Evolutionary conservation across 2,888 invertebrate species (phyloP).

Genomic region (Abrostola triplasia): DNA sequence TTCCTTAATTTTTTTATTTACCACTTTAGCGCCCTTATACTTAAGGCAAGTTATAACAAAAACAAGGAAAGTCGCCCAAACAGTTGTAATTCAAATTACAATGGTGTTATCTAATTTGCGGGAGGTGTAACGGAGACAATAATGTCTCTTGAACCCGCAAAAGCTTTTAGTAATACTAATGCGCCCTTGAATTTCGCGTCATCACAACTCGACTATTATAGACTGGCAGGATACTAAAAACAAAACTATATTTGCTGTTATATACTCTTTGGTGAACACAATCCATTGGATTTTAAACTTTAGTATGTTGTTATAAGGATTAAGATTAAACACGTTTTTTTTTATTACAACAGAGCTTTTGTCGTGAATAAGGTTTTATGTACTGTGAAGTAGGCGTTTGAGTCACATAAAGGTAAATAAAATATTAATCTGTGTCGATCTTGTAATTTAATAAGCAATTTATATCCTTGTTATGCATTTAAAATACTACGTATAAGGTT

Average conservation of each 20-base stretch:
- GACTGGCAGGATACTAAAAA: slow-evolving; percentile 25
- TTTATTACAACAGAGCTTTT: slow-evolving; percentile 3
- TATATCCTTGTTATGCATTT: slow-evolving; percentile 13
- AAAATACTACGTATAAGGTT: not conserved
- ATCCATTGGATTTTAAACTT: slow-evolving; percentile 7
- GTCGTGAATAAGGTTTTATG: slow-evolving; percentile 16
- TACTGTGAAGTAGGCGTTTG: slow-evolving; percentile 3
- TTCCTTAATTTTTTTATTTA: not conserved
- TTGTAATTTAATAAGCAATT: not conserved
- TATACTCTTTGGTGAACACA: slow-evolving; percentile 2
- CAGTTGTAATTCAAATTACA: slow-evolving; percentile 4
- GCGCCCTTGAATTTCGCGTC: slow-evolving; percentile 31
- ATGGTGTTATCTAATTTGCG: slow-evolving; percentile 1
- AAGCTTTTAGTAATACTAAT: slow-evolving; percentile 22
- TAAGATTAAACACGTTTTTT: slow-evolving; percentile 7
- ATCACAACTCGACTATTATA: slow-evolving; percentile 18
- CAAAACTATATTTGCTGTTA: slow-evolving; percentile 20
- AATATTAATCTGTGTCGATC: slow-evolving; percentile 1
- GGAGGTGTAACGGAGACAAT: not conserved
- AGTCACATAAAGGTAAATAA: not conserved
- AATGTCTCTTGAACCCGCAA: slow-evolving; percentile 8
- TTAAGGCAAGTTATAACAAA: not conserved
- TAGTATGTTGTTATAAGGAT: slow-evolving; percentile 7
- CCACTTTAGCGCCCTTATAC: not conserved
- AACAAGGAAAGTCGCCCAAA: slow-evolving; percentile 8